Evolutionary conservation across 2,888 invertebrate genomes (phyloP), one percentile per base, ranked within the genome.

Genomic region (Falcaria lacertinaria): DNA sequence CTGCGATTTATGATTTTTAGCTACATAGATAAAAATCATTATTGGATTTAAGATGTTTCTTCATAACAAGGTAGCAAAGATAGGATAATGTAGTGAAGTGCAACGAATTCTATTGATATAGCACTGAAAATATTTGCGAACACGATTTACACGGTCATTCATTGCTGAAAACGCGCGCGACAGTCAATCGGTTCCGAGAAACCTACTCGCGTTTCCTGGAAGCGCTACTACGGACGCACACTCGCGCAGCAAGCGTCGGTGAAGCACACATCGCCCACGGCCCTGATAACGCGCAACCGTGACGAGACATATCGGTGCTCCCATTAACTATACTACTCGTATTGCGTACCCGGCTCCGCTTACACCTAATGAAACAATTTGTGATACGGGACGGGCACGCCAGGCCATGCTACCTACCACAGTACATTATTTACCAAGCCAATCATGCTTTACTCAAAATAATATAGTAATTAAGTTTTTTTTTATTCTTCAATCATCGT

Each of bases 131-230:
- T 49, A 50, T 68, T 62, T 54, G 52, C 56, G 50, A 64, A 63
- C 61, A 52, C 59, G 55, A 58, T 55, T 69, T 69, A 51, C 53
- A 60, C 61, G 60, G 60, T 64, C 80, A 86, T 83, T 86, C 82
- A 84, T 73, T 80, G 76, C 80, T 85, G 84, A 87, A 85, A 85
- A 77, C 76, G 67, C 72, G 76, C 74, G 80, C 80, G 81, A 83
- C 82, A 77, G 72, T 68, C 76, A 71, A 80, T 83, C 78, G 71
- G 68, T 88, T 83, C 88, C 56, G 74, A 81, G 88, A 88, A 88
- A 82, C 66, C 67, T 79, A 86, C 79, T 79, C 84, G 85, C 77
- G 79, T 77, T 89, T 88, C 88, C 82, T 80, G 84, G 88, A 89
- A 89, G 74, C 78, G 80, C 80, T 81, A 87, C 86, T 86, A 87